Evolutionary conservation across 2,797 vertebrate genomes (phyloP).

Genomic region (Antennarius maculatus): DNA sequence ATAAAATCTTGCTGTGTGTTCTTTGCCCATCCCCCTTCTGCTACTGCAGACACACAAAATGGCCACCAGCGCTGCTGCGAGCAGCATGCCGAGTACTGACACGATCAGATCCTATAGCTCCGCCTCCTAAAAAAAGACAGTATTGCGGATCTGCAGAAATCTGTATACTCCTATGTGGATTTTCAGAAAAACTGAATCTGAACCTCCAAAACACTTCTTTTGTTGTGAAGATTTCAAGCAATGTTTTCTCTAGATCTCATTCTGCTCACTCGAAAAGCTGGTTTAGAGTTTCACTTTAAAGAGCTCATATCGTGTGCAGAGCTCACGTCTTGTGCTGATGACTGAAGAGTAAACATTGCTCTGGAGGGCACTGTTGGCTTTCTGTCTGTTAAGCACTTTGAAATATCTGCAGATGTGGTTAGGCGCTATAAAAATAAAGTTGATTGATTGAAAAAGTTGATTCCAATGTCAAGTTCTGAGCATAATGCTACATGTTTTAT

Average conservation of each 20-base stretch:
- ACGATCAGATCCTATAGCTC: constrained; percentile 55
- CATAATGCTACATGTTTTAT: constrained; percentile 19
- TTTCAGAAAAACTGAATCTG: background rate
- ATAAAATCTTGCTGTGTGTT: constrained; percentile 24
- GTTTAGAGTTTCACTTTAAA: constrained; percentile 21
- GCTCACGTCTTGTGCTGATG: constrained; percentile 4
- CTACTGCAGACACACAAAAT: constrained; percentile 75
- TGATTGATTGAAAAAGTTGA: too few relatives aligned
- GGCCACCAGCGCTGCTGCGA: constrained; percentile 73
- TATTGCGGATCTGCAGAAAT: constrained; percentile 38
- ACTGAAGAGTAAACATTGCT: constrained; percentile 2
- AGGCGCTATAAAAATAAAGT: too few relatives aligned
- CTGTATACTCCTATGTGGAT: constrained; percentile 19
- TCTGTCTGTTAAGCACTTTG: too few relatives aligned
- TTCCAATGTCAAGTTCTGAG: background rate
- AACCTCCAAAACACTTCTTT: background rate
- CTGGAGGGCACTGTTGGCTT: too few relatives aligned
- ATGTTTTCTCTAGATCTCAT: background rate
- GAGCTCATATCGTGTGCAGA: background rate
- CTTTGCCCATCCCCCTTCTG: constrained; percentile 57
- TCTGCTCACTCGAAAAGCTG: constrained; percentile 20
- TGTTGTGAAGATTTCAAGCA: background rate
- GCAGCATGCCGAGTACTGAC: constrained; percentile 66
- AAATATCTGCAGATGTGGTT: too few relatives aligned
- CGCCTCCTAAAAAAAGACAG: constrained; percentile 55